Percentiles rank a stretch among this genome's conserved stretches.
Evolutionary conservation across 2,888 invertebrate species (phyloP).

Genomic region (Neoaliturus tenellus): DNA sequence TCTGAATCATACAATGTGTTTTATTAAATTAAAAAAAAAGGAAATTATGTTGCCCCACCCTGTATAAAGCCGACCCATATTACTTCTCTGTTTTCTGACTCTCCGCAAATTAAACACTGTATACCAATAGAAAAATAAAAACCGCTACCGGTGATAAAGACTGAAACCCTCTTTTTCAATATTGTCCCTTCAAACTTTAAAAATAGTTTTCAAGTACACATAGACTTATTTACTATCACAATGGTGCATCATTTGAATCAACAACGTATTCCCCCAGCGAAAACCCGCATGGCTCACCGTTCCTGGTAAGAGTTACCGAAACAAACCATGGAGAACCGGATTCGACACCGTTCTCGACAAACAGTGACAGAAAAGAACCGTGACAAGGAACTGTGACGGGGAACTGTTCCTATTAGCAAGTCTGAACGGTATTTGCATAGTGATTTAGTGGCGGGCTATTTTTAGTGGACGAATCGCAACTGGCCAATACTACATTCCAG

Average conservation of each 20-base stretch:
- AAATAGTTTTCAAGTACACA: no score
- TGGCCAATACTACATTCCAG: conserved; percentile 27
- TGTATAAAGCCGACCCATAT: no score
- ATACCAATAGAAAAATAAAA: no score
- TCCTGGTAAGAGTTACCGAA: not conserved
- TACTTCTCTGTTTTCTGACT: no score
- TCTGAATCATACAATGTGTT: no score
- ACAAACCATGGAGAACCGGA: conserved; percentile 7
- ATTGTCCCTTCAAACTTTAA: no score
- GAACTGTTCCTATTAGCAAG: conserved; percentile 46
- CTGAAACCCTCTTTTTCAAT: no score
- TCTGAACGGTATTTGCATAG: conserved; percentile 40
- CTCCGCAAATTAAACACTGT: no score
- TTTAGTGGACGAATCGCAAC: conserved; percentile 47
- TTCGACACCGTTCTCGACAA: conserved; percentile 21
- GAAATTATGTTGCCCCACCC: no score
- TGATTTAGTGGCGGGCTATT: conserved; percentile 40
- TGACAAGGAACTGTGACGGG: conserved; percentile 24
- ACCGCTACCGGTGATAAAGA: no score
- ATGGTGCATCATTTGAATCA: not conserved
- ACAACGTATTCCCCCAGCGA: not conserved
- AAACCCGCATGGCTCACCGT: not conserved
- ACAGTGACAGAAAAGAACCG: not conserved
- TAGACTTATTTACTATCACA: not conserved
- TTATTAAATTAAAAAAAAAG: no score